phyloP scores from a whole-genome alignment of 2,888 invertebrate species.

The Tryphoninae sp. region DNA sequence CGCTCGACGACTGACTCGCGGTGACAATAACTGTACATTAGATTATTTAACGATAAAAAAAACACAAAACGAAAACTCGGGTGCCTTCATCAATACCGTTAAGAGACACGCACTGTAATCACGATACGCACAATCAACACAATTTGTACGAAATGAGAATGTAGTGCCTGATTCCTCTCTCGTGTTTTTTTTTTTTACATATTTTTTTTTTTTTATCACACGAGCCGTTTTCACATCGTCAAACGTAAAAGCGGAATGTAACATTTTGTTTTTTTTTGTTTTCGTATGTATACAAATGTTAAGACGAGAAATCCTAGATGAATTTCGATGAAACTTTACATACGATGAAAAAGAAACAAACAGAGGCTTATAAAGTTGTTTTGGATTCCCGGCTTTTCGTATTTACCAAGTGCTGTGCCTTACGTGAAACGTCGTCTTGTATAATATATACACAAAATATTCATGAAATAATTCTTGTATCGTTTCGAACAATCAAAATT shows the following conservation, averaged over 20 bases:
- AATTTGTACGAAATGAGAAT: slow-evolving; percentile 44
- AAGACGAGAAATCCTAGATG: slow-evolving; percentile 47
- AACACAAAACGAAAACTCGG: slow-evolving; percentile 62
- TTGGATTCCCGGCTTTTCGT: slow-evolving; percentile 36
- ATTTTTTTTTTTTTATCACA: slow-evolving; percentile 30
- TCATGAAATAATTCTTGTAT: slow-evolving; percentile 30
- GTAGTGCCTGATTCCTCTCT: slow-evolving; percentile 45
- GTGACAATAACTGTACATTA: slow-evolving; percentile 51
- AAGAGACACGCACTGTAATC: slow-evolving; percentile 45
- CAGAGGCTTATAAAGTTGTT: slow-evolving; percentile 3
- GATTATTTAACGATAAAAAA: slow-evolving; percentile 41
- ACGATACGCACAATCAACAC: slow-evolving; percentile 54
- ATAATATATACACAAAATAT: slow-evolving; percentile 24
- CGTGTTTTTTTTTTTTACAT: neutral
- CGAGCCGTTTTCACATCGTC: slow-evolving; percentile 19
- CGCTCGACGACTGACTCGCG: slow-evolving; percentile 44
- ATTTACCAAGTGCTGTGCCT: slow-evolving; percentile 60
- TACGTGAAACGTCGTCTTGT: slow-evolving; percentile 60
- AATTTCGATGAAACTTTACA: slow-evolving; percentile 53
- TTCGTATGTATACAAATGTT: slow-evolving; percentile 18
- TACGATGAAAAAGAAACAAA: slow-evolving; percentile 5
- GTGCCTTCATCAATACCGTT: slow-evolving; percentile 69
- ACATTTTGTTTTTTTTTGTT: neutral
- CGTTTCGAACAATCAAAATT: slow-evolving; percentile 72
- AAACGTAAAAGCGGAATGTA: slow-evolving; percentile 20